Evolutionary conservation across 2,797 vertebrate species (phyloP).

Genomic region (Graptemys geographica): DNA sequence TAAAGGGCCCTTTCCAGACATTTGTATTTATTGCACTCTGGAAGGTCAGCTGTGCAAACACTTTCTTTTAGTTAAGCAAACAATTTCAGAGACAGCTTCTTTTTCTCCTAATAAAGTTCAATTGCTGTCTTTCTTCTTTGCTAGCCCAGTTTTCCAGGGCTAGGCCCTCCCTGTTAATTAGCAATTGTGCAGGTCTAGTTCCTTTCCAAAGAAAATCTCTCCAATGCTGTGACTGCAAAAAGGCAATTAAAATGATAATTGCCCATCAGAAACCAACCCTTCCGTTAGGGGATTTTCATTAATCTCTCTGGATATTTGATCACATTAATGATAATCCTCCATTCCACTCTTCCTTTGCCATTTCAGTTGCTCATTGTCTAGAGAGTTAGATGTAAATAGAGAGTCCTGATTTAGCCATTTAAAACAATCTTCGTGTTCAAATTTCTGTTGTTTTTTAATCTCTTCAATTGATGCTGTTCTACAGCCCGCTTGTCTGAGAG

Average conservation of each 20-base stretch:
- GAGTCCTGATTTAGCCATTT: not conserved
- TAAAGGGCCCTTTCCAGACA: not conserved
- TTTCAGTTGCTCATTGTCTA: not conserved
- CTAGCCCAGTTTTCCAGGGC: accelerated
- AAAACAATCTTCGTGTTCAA: accelerated
- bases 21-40: not conserved
- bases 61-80: not conserved
- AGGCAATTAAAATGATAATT: not conserved
- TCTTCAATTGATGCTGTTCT: accelerated
- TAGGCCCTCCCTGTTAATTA: not conserved
- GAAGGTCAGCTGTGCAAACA: not conserved
- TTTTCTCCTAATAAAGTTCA: accelerated
- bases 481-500: not conserved
- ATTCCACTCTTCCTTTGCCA: not conserved
- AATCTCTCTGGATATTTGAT: not conserved
- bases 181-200: not conserved
- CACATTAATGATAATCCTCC: not conserved
- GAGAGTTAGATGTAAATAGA: not conserved
- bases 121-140: not conserved
- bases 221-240: not conserved
- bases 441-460: accelerated
- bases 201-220: not conserved
- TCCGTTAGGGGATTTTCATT: not conserved
- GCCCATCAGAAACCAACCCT: not conserved
- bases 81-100: accelerated